Evolutionary conservation across 1,140 invertebrate species (phyloP), one percentile per base, ranked within the genome.

Genomic region (Glossosoma conforme): DNA sequence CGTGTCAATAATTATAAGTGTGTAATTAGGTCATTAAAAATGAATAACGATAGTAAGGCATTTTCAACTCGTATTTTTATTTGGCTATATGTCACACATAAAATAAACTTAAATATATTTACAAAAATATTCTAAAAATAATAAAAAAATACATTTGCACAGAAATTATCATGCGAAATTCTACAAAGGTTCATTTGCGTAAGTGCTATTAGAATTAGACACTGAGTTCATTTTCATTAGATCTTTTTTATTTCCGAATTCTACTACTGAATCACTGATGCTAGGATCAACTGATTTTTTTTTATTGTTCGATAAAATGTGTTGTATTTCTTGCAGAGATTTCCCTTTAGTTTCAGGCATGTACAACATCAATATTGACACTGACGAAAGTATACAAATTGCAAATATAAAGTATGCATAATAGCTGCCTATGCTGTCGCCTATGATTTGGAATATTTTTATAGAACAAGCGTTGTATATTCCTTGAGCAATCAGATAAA

Each of bases 271-370:
- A 43, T 47, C n/a, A 4, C 21, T 28, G 15, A 28, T 41, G 3
- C 22, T 40, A 15, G 6, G 11, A 19, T 14, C 28, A 35, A 44
- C 19, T 37, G 2, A 42, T 14, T 33, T 17, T 33, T 47, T 46
- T 43, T 24, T 18, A 18, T 57, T 43, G 20, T 32, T 46, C 15
- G 51, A 50, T 40, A 58, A 36, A 19, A 54, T 46, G 19, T 54
- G 19, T 38, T 58, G 56, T 33, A 58, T 58, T 38, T 58, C 56
- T 43, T 40, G 24, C 4, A 58, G 19, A 17, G 56, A 51, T 35
- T 54, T 58, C 14, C 52, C 45, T 33, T 48, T 54, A 4, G 56
- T 58, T 38, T 58, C 56, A 14, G 56, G 56, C 44, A 54, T 44
- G 17, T 30, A 52, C 17, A 43, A 24, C 44, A 58, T 54, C 6